These are phyloP conservation scores for Lampris incognitus DNA, from an alignment of 2,113 vertebrate genomes.

Conservation along the genomic window DNA sequence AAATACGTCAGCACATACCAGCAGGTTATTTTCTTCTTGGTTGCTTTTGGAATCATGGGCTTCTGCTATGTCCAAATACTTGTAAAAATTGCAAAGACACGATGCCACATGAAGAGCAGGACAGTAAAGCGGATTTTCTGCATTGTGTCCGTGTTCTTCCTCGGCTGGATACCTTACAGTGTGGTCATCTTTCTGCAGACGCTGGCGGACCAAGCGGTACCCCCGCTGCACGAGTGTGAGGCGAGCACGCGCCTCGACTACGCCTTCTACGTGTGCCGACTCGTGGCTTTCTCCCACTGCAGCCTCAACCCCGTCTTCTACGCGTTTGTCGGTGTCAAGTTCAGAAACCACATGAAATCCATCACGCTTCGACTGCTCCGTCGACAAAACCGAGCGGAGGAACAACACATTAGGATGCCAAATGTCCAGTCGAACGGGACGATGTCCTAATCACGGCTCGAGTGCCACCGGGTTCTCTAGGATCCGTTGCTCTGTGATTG, in stretches of 20 bases:
- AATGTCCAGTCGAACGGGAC: conserved; percentile 55
- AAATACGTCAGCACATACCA: conserved; percentile 37
- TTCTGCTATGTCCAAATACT: conserved; percentile 89
- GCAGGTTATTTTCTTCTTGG: conserved; percentile 84
- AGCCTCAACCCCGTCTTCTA: conserved; percentile 94
- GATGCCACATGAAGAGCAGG: conserved; percentile 82
- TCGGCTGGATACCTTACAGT: conserved; percentile 94
- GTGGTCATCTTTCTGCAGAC: conserved; percentile 84
- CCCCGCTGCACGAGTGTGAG: conserved; percentile 67
- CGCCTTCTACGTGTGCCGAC: conserved; percentile 81
- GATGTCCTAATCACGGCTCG: conserved; percentile 50
- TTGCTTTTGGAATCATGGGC: conserved; percentile 81
- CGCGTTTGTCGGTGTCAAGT: conserved; percentile 90
- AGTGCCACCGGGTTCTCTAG: no score
- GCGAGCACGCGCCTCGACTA: conserved; percentile 65
- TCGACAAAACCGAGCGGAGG: neutral
- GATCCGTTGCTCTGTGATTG: no score
- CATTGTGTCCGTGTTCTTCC: conserved; percentile 86
- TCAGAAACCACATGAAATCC: conserved; percentile 86
- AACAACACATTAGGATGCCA: conserved; percentile 21
- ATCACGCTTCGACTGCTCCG: conserved; percentile 59
- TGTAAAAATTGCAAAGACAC: conserved; percentile 77
- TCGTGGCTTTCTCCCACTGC: conserved; percentile 91
- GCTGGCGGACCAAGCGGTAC: conserved; percentile 42
- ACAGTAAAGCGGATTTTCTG: conserved; percentile 89